Base-by-base conservation (phyloP, 2,113 vertebrate species). In the Odontophorus gujanensis region DNA sequence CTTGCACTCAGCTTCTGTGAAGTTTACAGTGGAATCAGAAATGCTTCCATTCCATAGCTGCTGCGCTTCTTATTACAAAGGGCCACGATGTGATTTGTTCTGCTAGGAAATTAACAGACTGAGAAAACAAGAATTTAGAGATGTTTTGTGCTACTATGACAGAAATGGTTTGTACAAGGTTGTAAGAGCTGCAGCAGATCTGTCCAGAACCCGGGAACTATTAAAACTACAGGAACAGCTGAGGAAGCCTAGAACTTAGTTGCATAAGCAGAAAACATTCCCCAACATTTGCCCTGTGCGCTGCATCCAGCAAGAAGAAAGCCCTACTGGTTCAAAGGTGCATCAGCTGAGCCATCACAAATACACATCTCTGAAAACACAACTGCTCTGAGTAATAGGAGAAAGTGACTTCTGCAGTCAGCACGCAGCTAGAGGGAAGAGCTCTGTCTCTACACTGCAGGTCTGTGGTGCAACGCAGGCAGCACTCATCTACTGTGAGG, bases 61-160 rank as follows among this genome's bases (percentile, higher is more conserved):
- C 76, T 48, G 47, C 68, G 65, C 57, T 90, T 91, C 75, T 75
- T 59, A 71, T 73, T 94, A 90, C 93, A 81, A 76, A 81, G 61
- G 42, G 76, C 76, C 80, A 72, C 34, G 8, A 63, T 1, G 0
- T 15, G 53, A 88, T 84, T 87, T 32, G 3, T 19, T 1, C 58
- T 72, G 53, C 69, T 61, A 50, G 36, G 80, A 88, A 83, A 90
- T 90, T 66, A 92, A 78, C 36, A 83, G 76, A 28, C 38, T 45
- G 48, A 92, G 82, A 65, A 71, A 85, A 85, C 45, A 87, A 80
- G 61, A 63, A 85, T 65, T 53, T 51, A 51, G 51, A 13, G n/a
- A 61, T 10, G 14, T 34, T 81, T 43, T 68, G 42, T 38, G n/a
- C 78, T 94, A 85, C 65, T 59, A 5, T 1, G 6, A 90, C 50